Evolutionary conservation across 2,797 vertebrate species (phyloP).

Genomic region (Tragelaphus eurycerus): DNA sequence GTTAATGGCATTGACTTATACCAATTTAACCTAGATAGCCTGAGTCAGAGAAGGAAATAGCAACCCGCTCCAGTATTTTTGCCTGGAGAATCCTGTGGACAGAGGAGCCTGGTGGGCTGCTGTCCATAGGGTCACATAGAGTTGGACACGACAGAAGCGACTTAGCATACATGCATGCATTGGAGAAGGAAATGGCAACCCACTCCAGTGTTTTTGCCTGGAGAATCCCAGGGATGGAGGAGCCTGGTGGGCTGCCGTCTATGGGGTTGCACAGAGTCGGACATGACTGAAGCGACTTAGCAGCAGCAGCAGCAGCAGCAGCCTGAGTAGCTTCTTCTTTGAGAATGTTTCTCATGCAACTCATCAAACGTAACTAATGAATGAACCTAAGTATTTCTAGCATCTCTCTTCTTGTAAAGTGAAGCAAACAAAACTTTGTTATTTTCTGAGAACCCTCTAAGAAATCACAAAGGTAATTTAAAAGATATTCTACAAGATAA

Average conservation of each 20-base stretch:
- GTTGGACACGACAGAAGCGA: too few species aligned
- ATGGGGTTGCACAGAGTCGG: fast-evolving
- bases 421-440: background rate
- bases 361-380: background rate
- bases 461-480: background rate
- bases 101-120: too few species aligned
- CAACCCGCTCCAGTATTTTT: too few species aligned
- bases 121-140: too few species aligned
- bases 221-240: background rate
- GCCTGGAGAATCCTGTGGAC: too few species aligned
- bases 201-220: background rate
- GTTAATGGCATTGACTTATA: background rate
- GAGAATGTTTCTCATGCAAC: background rate
- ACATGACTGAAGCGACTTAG: background rate
- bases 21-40: background rate
- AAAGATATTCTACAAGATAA: background rate
- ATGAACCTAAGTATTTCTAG: background rate
- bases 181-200: background rate
- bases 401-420: background rate
- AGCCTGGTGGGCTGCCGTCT: background rate
- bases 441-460: background rate
- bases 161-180: too few species aligned
- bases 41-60: background rate
- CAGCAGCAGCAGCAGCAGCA: too few species aligned
- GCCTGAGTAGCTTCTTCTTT: background rate